Conservation (phyloP, 1,140 invertebrate genomes). For the Tetramorium alpestre region DNA sequence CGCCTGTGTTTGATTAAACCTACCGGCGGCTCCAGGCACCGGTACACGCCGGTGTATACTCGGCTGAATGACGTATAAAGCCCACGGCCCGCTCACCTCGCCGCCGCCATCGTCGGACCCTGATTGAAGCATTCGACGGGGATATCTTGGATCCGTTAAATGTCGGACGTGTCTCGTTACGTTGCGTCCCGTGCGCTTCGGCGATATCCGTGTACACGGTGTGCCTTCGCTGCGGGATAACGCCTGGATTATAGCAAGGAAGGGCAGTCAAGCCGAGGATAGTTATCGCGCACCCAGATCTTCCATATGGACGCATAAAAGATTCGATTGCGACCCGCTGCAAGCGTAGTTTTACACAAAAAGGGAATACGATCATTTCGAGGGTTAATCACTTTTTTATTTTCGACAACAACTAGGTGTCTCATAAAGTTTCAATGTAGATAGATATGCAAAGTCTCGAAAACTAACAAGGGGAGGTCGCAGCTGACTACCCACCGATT, state of each 20-base stretch:
- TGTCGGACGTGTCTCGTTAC: slow-evolving; percentile 67
- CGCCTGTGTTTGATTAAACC: slow-evolving; percentile 76
- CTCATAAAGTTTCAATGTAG: neutral
- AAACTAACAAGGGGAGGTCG: no score
- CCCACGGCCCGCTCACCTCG: slow-evolving; percentile 52
- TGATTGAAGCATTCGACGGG: slow-evolving; percentile 69
- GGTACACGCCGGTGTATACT: slow-evolving; percentile 61
- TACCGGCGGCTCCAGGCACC: slow-evolving; percentile 59
- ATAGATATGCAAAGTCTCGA: no score
- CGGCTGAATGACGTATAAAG: slow-evolving; percentile 69
- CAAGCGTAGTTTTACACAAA: neutral
- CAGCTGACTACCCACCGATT: no score
- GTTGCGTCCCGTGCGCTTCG: slow-evolving; percentile 47
- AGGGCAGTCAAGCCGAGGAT: slow-evolving; percentile 9
- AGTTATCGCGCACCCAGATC: slow-evolving; percentile 42
- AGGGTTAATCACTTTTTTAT: neutral
- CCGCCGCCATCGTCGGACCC: slow-evolving; percentile 40
- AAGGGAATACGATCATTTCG: neutral
- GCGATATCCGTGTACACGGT: slow-evolving; percentile 37
- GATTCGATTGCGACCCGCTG: neutral
- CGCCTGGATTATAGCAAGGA: slow-evolving; percentile 44
- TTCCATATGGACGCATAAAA: neutral
- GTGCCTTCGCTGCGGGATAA: slow-evolving; percentile 47
- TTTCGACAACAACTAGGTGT: neutral
- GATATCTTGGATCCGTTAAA: slow-evolving; percentile 72